Evolutionary conservation across 2,888 invertebrate genomes (phyloP).

Genomic region (Plusia festucae): DNA sequence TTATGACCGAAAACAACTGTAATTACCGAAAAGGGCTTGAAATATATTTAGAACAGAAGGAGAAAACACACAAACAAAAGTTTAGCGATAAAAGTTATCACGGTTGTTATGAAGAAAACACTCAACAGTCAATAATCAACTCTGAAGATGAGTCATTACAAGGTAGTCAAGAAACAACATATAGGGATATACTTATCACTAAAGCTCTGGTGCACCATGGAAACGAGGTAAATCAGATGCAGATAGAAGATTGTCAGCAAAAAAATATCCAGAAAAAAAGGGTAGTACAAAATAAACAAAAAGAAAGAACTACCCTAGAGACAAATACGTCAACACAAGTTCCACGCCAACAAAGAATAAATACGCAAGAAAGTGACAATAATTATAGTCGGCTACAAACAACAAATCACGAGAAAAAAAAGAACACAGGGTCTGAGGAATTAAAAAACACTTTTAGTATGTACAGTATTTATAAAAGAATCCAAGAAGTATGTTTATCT

Average conservation of each 20-base stretch:
- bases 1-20: conserved; percentile 12
- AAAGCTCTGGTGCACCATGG: not conserved
- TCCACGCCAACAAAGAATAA: too few relatives aligned
- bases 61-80: not conserved
- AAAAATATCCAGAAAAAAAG: not conserved
- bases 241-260: not conserved
- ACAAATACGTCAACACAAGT: too few relatives aligned
- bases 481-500: conserved; percentile 10
- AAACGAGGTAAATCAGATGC: not conserved
- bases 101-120: not conserved
- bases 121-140: not conserved
- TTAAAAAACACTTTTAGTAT: not conserved
- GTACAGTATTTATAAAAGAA: not conserved
- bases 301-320: too few relatives aligned
- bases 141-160: too few relatives aligned
- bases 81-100: not conserved
- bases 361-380: too few relatives aligned
- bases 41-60: not conserved
- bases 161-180: not conserved
- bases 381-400: too few relatives aligned
- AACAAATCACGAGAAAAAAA: not conserved
- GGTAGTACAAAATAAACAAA: too few relatives aligned
- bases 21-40: conserved; percentile 8
- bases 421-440: not conserved
- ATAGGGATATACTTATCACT: not conserved